Evolutionary conservation across 2,113 vertebrate species (phyloP), one percentile per base, ranked within the genome.

Genomic region (Cnemophilus loriae): DNA sequence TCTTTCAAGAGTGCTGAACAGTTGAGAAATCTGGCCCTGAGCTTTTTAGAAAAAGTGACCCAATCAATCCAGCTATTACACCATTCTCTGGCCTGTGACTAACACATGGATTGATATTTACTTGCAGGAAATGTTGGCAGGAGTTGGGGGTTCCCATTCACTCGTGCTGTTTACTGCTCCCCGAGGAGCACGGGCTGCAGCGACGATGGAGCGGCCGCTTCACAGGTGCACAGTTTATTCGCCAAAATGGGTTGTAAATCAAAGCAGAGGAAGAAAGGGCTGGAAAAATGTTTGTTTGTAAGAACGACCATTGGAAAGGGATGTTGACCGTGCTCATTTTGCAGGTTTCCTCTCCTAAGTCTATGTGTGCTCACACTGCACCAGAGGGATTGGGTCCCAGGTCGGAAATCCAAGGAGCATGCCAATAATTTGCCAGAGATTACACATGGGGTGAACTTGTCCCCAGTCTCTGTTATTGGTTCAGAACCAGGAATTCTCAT

Each of bases 401-500:
- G 39, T 27, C 0, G 1, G 76, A 92, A 96, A 90, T 42, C 30
- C 70, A 83, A 91, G 77, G 44, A 90, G 56, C 16, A 68, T 0
- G 7, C 28, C 59, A 82, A 24, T 71, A 63, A 91, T 76, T 87
- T 93, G 69, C 76, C 92, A 84, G 71, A 80, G 71, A 63, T 92
- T 90, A 68, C 44, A 32, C 15, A 56, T 6, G 26, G 64, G 20
- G 35, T 76, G 53, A 91, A 52, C 47, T 76, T 28, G 32, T 70
- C 77, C 68, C 92, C 65, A 53, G 52, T 94, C 79, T 85, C 83
- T 4, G 1, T 89, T 83, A 91, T 15, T 77, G 37, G 52, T 85
- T 93, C 65, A 85, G 85, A 95, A 57, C 39, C 10, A 93, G 89
- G 47, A 96, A 94, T 79, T 91, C 88, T 85, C 68, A 80, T 61